phyloP scores from a whole-genome alignment of 2,797 vertebrate species.

The Galaxias olidus region DNA sequence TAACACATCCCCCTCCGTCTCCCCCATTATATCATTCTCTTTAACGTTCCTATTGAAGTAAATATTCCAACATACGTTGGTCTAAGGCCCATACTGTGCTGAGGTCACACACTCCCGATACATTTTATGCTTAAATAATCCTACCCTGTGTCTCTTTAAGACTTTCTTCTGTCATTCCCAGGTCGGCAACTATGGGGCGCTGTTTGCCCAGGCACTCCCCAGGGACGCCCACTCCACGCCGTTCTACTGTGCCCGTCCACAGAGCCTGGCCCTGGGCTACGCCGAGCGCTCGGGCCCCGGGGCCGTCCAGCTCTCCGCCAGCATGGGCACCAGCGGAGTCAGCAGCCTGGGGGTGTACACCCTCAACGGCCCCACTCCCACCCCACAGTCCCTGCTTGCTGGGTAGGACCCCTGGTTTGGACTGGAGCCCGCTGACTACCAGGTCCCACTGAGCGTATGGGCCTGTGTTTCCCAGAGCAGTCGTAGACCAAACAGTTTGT shows the following conservation, averaged over 20 bases:
- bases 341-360: slow-evolving; percentile 87
- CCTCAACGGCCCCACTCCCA: slow-evolving; percentile 84
- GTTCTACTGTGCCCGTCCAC: slow-evolving; percentile 92
- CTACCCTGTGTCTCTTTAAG: background rate
- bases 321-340: slow-evolving; percentile 92
- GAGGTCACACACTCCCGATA: too few relatives aligned
- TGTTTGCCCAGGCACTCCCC: slow-evolving; percentile 92
- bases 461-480: too few relatives aligned
- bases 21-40: too few relatives aligned
- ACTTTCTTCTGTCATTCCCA: slow-evolving; percentile 45
- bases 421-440: slow-evolving; percentile 73
- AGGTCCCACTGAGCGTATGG: too few relatives aligned
- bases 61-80: too few relatives aligned
- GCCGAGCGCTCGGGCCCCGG: slow-evolving; percentile 71
- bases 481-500: too few relatives aligned
- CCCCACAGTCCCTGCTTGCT: slow-evolving; percentile 84
- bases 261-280: slow-evolving; percentile 89
- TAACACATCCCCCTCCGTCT: too few relatives aligned
- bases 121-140: too few relatives aligned
- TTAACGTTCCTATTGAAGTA: too few relatives aligned
- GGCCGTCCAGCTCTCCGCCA: slow-evolving; percentile 76
- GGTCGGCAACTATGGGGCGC: slow-evolving; percentile 85
- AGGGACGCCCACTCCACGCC: slow-evolving; percentile 95
- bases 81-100: too few relatives aligned
- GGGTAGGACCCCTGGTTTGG: slow-evolving; percentile 78